Percentiles rank a stretch among this genome's conserved stretches.
Evolutionary conservation across 2,888 invertebrate genomes (phyloP).

Genomic region (Drosophila emarginata): DNA sequence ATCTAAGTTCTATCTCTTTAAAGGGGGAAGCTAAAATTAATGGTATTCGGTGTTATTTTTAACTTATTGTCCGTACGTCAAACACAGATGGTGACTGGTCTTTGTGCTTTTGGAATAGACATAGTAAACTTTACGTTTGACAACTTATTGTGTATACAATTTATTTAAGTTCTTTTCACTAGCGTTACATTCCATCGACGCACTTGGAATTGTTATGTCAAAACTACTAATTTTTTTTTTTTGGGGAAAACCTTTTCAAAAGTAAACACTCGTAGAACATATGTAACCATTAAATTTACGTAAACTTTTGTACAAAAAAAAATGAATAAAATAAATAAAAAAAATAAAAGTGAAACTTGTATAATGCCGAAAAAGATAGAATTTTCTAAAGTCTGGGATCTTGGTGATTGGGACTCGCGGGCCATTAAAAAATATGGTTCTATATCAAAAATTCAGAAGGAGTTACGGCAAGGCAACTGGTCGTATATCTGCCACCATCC

Average conservation of each 20-base stretch:
- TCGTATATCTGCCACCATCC: slow-evolving; percentile 59
- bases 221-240: background rate
- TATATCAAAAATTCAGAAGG: slow-evolving; percentile 54
- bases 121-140: background rate
- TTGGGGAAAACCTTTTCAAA: background rate
- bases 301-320: background rate
- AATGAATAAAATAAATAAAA: background rate
- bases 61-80: background rate
- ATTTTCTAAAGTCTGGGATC: slow-evolving; percentile 51
- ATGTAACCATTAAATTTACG: background rate
- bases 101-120: background rate
- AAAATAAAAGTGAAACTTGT: background rate
- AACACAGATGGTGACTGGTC: background rate
- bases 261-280: background rate
- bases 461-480: slow-evolving; percentile 60
- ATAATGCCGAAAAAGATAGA: background rate
- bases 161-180: background rate
- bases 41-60: background rate
- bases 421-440: slow-evolving; percentile 53
- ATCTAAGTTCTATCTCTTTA: background rate
- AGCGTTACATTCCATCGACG: background rate
- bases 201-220: background rate
- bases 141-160: background rate
- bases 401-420: slow-evolving; percentile 54
- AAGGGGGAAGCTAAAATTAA: background rate